These are phyloP conservation scores for Genyomyrus donnyi DNA, from an alignment of 2,113 vertebrate genomes.

Conservation along the genomic window DNA sequence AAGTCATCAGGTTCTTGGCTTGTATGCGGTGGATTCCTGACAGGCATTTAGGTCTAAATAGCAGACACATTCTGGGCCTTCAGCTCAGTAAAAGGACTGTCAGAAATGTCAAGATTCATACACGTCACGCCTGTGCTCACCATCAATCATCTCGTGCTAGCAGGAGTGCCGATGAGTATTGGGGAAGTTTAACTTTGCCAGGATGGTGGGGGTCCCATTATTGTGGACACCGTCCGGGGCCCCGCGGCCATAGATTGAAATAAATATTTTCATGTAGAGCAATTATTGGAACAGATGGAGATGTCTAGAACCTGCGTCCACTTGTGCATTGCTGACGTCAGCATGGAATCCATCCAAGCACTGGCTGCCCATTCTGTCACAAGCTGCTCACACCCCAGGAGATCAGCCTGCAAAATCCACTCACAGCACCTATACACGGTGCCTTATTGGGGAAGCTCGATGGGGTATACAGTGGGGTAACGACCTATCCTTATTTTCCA, in stretches of 20 bases:
- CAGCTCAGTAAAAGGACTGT: not conserved
- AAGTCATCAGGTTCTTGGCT: constrained; percentile 27
- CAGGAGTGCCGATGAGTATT: not conserved
- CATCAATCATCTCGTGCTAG: not conserved
- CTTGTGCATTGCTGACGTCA: not conserved
- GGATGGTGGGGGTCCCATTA: not conserved
- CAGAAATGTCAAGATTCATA: constrained; percentile 12
- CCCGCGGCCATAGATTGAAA: not conserved
- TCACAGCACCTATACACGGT: not conserved
- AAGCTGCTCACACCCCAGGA: not conserved
- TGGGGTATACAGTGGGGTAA: not conserved
- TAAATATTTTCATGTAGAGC: not conserved
- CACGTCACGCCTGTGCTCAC: not conserved
- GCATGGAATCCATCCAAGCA: not conserved
- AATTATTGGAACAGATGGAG: not conserved
- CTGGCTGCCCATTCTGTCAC: not conserved
- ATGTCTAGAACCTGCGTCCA: not conserved
- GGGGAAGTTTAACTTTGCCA: not conserved
- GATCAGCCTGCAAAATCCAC: not conserved
- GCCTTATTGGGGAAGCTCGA: not conserved
- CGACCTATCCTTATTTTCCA: not conserved
- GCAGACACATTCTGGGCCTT: not conserved
- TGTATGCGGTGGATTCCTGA: not conserved
- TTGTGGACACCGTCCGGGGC: not conserved
- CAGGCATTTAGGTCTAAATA: not conserved